A percentile compares a stretch with the other conserved stretches of the same genome.
These are phyloP conservation scores for Spea hammondii DNA, from an alignment of 2,797 vertebrate genomes.

Conservation along the genomic window DNA sequence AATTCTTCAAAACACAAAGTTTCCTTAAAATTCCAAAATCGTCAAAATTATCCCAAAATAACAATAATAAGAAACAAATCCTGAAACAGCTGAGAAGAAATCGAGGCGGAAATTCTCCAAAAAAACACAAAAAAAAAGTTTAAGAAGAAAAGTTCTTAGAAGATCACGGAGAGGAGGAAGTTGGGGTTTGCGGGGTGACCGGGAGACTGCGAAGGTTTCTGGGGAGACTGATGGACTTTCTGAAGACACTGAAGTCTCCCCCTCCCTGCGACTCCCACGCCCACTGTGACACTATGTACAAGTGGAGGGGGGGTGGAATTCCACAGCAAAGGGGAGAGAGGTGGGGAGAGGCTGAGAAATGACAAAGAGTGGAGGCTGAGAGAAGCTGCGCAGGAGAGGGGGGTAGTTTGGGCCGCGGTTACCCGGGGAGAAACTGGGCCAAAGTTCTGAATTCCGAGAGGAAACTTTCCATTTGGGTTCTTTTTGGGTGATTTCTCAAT, in stretches of 20 bases:
- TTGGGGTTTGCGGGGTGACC: slow-evolving; percentile 25
- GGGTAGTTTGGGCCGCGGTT: too few species aligned
- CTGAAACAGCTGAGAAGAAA: not conserved
- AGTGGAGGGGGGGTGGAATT: slow-evolving; percentile 36
- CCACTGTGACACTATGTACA: slow-evolving; percentile 31
- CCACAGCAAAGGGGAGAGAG: slow-evolving; percentile 27
- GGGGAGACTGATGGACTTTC: slow-evolving; percentile 24
- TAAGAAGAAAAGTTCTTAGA: not conserved
- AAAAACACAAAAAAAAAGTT: not conserved
- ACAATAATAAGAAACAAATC: too few species aligned
- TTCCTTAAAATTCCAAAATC: slow-evolving; percentile 8
- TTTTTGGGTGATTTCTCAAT: too few species aligned
- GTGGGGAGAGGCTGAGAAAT: not conserved
- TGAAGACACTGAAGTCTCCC: slow-evolving; percentile 2
- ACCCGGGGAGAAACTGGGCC: too few species aligned
- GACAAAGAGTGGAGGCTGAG: too few species aligned
- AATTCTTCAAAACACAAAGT: not conserved
- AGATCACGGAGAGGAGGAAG: not conserved
- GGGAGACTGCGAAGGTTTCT: not conserved
- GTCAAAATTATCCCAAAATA: slow-evolving; percentile 1
- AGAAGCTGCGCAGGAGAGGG: not conserved
- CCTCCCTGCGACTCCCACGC: slow-evolving; percentile 44
- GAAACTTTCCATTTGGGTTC: too few species aligned
- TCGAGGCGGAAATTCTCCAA: slow-evolving; percentile 6
- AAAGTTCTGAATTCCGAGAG: too few species aligned